Base-by-base conservation (phyloP, 1,140 invertebrate genomes). In the Nymphalis io region DNA sequence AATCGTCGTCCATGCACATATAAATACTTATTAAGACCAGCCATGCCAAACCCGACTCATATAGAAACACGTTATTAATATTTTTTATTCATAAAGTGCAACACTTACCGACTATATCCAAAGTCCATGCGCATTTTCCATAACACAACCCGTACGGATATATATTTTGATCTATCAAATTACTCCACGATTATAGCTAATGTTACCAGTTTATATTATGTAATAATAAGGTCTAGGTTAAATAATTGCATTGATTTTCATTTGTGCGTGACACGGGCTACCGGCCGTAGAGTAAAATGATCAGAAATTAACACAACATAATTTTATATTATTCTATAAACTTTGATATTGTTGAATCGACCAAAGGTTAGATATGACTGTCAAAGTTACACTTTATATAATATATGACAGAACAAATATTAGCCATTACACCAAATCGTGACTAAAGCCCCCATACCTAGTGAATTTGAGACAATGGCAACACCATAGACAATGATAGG, bases 381-480 rank as follows among this genome's bases (percentile, higher is more conserved):
- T 40, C 51, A 62, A 68, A 69, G 48, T 38, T 51, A 18, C 20
- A 20, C 44, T 51, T 27, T 55, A 23, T 69, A 63, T 58, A 70
- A 76, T 79, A 87, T 77, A 85, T 83, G 81, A 89, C 83, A 86
- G 85, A 84, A 89, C 85, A 89, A 75, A 87, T 74, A 90, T 89
- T 86, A 89, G 81, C 85, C 88, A 83, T 83, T 78, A 83, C 85
- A 89, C 87, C 88, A 83, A 66, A 82, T 53, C 20, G 69, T 75
- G 69, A 71, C 71, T 63, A 38, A 87, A 87, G 84, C 86, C 84
- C 86, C 46, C 82, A 79, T 78, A 89, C 86, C 88, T 84, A 82
- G 83, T 86, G 84, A 33, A 82, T 83, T 84, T 79, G 40, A 74
- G 85, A 82, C 68, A 78, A 87, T 73, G 85, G 80, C 80, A 70